These are phyloP conservation scores for Psophia crepitans DNA, from an alignment of 2,113 vertebrate genomes.

Conservation along the genomic window DNA sequence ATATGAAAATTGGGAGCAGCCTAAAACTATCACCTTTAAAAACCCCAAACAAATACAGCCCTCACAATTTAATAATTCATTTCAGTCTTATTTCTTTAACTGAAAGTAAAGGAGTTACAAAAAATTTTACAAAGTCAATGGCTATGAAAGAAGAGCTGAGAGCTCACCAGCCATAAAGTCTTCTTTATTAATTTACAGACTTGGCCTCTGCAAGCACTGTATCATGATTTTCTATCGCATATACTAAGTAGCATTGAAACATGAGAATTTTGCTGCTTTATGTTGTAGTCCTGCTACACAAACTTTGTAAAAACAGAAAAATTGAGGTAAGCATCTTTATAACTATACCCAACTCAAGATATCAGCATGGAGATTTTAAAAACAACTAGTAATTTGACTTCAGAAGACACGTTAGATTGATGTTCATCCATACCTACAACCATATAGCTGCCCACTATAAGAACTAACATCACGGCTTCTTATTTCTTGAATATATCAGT, in stretches of 20 bases:
- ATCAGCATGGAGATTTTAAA: background rate
- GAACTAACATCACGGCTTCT: background rate
- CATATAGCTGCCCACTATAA: background rate
- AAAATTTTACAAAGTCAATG: background rate
- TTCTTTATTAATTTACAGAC: background rate
- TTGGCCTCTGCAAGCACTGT: background rate
- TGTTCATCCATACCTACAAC: background rate
- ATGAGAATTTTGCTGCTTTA: background rate
- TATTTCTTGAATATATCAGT: background rate
- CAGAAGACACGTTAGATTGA: background rate
- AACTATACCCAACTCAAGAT: background rate
- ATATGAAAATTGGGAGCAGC: background rate
- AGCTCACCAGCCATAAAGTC: background rate
- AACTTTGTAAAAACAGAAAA: rapidly evolving
- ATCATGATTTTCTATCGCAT: background rate
- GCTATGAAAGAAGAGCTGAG: background rate
- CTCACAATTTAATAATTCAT: background rate
- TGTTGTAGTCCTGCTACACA: background rate
- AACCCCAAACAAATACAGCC: background rate
- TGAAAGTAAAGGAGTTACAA: background rate
- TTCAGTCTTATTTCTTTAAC: background rate
- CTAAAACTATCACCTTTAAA: background rate
- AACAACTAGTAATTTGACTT: background rate
- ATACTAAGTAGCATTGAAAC: background rate
- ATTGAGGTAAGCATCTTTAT: background rate